Base-by-base conservation (phyloP, 2,888 invertebrate genomes). In the Polydrusus pterygomalis region DNA sequence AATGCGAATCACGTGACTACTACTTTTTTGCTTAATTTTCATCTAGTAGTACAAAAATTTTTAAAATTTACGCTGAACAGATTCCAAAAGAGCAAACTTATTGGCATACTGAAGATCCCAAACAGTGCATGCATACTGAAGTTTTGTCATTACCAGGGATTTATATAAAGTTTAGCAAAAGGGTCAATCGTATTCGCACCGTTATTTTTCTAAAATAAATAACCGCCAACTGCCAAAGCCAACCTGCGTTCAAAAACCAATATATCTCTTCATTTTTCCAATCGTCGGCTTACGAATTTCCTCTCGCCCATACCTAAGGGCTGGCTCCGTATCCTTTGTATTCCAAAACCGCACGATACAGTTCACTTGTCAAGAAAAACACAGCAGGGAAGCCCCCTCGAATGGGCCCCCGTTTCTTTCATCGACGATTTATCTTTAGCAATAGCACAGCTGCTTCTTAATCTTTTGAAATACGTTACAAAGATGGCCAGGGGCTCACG, bases 321-420 rank as follows among this genome's bases (percentile, higher is more conserved):
- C n/a, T 67, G 73, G 67, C 73, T 73, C 54, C 15, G 34, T 15
- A 13, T 34, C 73, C 17, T 58, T 73, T 73, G 38, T 73, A 73
- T 73, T 54, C 67, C 17, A 9, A 38, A 56, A 49, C 73, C 60
- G 67, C 43, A 45, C 63, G 69, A 62, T 74, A 74, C 74, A 74
- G 62, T 74, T 74, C 74, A 74, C 74, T 74, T 74, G 74, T 69
- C 74, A 74, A 69, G 74, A 74, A 74, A 69, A 63, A 74, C 73
- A 67, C 67, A 49, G 67, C 43, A n/a, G 67, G 47, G 67, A 73
- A 47, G 68, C 63, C 25, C 60, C 51, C 51, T 34, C 34, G 49
- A 60, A 49, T 20, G 47, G 38, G 38, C 51, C 45, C 51, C 51
- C 38, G 34, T 34, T 74, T 62, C 69, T 67, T 73, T 73, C 73